These are phyloP conservation scores for Notocelia uddmanniana DNA, from an alignment of 2,888 invertebrate genomes.

Conservation along the genomic window DNA sequence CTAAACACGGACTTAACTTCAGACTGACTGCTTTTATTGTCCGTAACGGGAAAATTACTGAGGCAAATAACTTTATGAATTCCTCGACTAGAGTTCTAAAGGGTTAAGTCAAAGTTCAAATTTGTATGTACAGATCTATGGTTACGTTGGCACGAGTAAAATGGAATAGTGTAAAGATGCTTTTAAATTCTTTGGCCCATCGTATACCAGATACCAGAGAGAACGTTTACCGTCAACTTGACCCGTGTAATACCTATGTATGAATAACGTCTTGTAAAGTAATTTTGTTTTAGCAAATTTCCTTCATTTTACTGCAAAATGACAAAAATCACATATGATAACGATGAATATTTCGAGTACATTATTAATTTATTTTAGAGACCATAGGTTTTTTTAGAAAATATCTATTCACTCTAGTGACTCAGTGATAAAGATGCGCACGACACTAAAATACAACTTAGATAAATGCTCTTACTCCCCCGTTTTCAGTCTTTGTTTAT, in stretches of 20 bases:
- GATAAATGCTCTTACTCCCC: too few species aligned
- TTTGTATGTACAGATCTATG: background rate
- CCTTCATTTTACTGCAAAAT: background rate
- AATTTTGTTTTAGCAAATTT: background rate
- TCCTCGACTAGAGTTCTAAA: background rate
- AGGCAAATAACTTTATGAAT: background rate
- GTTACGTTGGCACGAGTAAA: background rate
- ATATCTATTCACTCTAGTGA: too few species aligned
- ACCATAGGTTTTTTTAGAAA: background rate
- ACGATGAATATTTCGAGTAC: background rate
- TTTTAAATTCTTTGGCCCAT: slow-evolving; percentile 34
- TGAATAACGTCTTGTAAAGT: background rate
- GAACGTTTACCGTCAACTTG: slow-evolving; percentile 16
- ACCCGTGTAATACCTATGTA: background rate
- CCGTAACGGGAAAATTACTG: slow-evolving; percentile 30
- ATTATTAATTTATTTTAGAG: background rate
- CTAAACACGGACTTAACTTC: slow-evolving; percentile 32
- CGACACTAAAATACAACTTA: too few species aligned
- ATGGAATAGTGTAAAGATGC: slow-evolving; percentile 30
- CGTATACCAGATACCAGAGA: slow-evolving; percentile 11
- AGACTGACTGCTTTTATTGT: slow-evolving; percentile 28
- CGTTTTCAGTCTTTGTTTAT: too few species aligned
- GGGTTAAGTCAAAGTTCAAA: background rate
- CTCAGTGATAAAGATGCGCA: too few species aligned
- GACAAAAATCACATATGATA: background rate